Base-by-base conservation (phyloP, 2,888 invertebrate species). In the Tenthredo distinguenda region DNA sequence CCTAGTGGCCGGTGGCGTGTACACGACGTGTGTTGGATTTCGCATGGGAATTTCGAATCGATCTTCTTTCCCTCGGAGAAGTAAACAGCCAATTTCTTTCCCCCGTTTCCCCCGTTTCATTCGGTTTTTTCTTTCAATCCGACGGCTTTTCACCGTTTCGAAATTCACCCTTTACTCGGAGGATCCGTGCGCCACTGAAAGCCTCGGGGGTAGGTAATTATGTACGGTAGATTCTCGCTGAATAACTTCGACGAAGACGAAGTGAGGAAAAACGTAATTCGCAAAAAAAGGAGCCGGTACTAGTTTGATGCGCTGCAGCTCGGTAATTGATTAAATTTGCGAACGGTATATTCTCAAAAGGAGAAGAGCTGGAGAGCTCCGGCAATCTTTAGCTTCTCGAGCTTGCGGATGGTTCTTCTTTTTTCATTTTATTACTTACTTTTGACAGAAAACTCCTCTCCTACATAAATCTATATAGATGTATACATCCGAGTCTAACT, bases 261-360 rank as follows among this genome's bases (percentile, higher is more conserved):
- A 43, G 12, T 40, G 12, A 26, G 4, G 21, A 15, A 74, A 74
- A 43, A 43, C 12, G 10, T n/a, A 74, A 34, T 72, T 15, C 3
- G 10, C 7, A 1, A 4, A 72, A 9, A 43, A 43, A 40, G 10
- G 12, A n/a, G 10, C n/a, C 5, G 31, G 5, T 68, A 15, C 31
- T 31, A 26, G 34, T 68, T 68, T 34, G 68, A 68, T 68, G 68
- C 68, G 55, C 62, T 62, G 21, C 26, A 74, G 74, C 74, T 40
- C 21, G 55, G 72, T 74, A 74, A 74, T 74, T 74, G 40, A 74
- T 74, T 74, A 43, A 74, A 43, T 74, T 74, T 74, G 72, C n/a
- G 10, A 43, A 74, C 10, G 18, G 72, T 74, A n/a, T 74, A n/a
- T 74, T 43, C 37, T 71, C 6, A 12, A 71, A 71, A 71, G 71